Evolutionary conservation across 2,113 vertebrate species (phyloP).

Genomic region (Ranitomeya variabilis): DNA sequence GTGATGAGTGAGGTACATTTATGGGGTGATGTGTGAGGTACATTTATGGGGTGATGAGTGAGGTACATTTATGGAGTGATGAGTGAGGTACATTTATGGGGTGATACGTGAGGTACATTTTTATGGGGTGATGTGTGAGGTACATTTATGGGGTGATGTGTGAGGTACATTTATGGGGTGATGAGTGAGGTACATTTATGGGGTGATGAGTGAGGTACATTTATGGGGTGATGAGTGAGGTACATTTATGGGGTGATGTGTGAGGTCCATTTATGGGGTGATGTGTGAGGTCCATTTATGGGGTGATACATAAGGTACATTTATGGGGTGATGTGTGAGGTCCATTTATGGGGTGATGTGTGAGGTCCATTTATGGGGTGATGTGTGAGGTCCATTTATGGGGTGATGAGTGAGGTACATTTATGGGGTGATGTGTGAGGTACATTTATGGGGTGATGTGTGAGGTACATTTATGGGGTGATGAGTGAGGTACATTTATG

Average conservation of each 20-base stretch:
- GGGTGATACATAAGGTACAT: not conserved
- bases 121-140: not conserved
- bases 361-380: not conserved
- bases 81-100: not conserved
- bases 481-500: not conserved
- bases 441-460: not conserved
- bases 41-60: not conserved
- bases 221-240: not conserved
- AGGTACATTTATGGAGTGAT: not conserved
- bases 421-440: not conserved
- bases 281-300: not conserved
- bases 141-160: not conserved
- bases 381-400: not conserved
- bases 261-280: not conserved
- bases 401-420: not conserved
- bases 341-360: not conserved
- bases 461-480: not conserved
- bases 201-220: not conserved
- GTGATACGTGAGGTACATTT: not conserved
- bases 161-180: not conserved
- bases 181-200: not conserved
- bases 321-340: not conserved
- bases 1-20: not conserved
- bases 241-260: not conserved
- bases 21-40: not conserved